These are phyloP conservation scores for Melanerpes formicivorus DNA, from an alignment of 2,113 vertebrate species.

Conservation along the genomic window DNA sequence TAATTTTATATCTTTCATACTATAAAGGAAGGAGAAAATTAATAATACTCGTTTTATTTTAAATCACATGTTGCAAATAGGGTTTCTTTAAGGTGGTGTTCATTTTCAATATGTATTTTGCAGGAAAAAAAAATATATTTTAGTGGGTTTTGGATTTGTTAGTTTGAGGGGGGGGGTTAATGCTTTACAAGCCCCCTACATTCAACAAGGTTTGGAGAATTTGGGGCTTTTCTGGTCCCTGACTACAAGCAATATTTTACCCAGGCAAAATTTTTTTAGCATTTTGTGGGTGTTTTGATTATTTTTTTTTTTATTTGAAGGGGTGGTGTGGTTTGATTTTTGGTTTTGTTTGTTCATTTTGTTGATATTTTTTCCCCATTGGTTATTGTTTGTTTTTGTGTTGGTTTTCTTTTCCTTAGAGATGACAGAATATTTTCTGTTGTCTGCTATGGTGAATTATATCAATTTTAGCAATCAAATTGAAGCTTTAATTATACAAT, in stretches of 20 bases:
- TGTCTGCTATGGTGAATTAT: constrained; percentile 38
- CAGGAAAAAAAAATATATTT: neutral
- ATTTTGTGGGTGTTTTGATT: neutral
- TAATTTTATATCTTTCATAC: neutral
- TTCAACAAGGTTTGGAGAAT: constrained; percentile 12
- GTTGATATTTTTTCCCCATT: too few species aligned
- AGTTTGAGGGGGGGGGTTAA: neutral
- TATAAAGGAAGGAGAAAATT: constrained; percentile 4
- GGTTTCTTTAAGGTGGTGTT: neutral
- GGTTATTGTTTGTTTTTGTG: too few species aligned
- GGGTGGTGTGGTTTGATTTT: too few species aligned
- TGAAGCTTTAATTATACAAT: constrained; percentile 45
- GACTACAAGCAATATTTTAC: neutral
- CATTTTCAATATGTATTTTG: neutral
- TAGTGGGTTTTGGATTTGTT: neutral
- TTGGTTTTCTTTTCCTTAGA: neutral
- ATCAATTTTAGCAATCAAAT: constrained; percentile 45
- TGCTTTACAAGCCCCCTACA: neutral
- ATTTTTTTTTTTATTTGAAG: too few species aligned
- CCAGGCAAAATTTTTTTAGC: neutral
- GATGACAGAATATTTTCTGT: constrained; percentile 17
- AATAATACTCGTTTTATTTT: constrained; percentile 32
- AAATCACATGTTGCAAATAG: neutral
- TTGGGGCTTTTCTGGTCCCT: neutral
- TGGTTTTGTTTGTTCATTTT: too few species aligned